Conservation (phyloP, 2,797 vertebrate species). For the Helicolenus hilgendorfi region DNA sequence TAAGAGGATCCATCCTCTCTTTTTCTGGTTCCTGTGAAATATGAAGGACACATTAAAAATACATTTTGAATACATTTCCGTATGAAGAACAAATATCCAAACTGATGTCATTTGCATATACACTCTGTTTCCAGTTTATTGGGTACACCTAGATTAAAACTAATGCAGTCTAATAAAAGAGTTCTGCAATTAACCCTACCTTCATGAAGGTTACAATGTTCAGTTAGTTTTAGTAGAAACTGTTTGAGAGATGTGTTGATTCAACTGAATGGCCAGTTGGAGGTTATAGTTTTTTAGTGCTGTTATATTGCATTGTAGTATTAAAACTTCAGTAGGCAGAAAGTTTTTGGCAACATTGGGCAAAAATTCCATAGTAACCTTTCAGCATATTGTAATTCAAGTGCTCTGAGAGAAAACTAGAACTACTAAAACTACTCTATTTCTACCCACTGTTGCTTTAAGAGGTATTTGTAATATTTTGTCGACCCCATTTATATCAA, state of each 20-base stretch:
- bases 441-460: too few species aligned
- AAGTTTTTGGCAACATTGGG: too few species aligned
- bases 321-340: too few species aligned
- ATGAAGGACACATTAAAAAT: neutral
- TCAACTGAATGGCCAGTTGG: neutral
- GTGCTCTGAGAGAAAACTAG: too few species aligned
- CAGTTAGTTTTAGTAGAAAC: neutral
- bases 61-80: neutral
- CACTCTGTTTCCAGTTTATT: neutral
- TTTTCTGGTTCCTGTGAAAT: constrained; percentile 44
- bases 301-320: too few species aligned
- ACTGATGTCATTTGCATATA: neutral
- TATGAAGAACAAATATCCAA: neutral
- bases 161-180: neutral
- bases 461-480: too few species aligned
- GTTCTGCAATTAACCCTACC: neutral
- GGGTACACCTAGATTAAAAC: neutral
- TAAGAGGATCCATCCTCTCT: constrained; percentile 37
- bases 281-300: neutral
- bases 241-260: neutral
- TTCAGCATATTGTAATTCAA: too few species aligned
- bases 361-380: too few species aligned
- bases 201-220: neutral
- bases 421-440: too few species aligned
- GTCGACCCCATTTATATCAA: too few species aligned